These are phyloP conservation scores for Herpetotheres cachinnans DNA, from an alignment of 2,113 vertebrate genomes.

Conservation along the genomic window DNA sequence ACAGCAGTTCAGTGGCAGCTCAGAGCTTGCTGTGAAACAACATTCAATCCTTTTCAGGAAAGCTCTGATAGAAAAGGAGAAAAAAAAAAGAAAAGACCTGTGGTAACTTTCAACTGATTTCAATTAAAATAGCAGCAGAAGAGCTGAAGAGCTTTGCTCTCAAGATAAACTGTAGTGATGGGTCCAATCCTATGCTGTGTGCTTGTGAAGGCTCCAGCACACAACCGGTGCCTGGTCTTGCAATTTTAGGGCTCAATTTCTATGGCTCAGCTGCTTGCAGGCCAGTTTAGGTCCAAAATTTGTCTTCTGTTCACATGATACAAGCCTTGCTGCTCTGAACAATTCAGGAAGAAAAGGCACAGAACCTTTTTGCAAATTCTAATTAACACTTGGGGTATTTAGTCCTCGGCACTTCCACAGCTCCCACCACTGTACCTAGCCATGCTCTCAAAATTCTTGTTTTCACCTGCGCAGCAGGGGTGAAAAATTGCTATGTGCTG, in stretches of 20 bases:
- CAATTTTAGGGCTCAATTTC: not conserved
- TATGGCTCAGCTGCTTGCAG: not conserved
- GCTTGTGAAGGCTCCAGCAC: not conserved
- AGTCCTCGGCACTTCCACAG: not conserved
- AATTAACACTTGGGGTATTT: not conserved
- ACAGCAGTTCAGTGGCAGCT: not conserved
- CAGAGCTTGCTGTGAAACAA: not conserved
- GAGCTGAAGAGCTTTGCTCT: not conserved
- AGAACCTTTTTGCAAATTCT: not conserved
- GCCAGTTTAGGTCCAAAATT: not conserved
- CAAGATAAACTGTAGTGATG: not conserved
- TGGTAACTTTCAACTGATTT: not conserved
- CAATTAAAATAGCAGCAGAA: not conserved
- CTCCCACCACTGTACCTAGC: not conserved
- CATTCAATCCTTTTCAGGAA: not conserved
- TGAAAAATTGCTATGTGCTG: not conserved
- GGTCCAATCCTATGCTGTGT: not conserved
- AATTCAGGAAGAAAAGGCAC: not conserved
- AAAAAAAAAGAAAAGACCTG: not conserved
- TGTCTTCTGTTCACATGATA: not conserved
- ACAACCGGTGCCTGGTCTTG: fast-evolving
- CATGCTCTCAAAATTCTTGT: not conserved
- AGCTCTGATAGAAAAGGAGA: not conserved
- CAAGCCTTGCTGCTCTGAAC: not conserved
- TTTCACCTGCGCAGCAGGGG: not conserved